A percentile compares a stretch with the other conserved stretches of the same genome.
phyloP scores from a whole-genome alignment of 92 coral and sea anemone species.

The Isaurus tuberculatus region DNA sequence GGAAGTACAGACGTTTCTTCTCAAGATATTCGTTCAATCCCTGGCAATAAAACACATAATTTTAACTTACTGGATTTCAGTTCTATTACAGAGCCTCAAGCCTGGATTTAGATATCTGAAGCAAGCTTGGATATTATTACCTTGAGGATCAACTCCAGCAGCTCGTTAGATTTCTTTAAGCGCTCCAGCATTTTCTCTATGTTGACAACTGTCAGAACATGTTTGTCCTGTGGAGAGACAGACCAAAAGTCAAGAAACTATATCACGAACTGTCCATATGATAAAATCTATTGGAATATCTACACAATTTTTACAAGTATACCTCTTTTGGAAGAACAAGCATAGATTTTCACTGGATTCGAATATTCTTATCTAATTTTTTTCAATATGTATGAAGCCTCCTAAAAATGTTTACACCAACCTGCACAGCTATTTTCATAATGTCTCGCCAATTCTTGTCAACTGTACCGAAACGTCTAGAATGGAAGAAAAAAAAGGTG shows the following conservation, averaged over 20 bases:
- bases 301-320: not conserved
- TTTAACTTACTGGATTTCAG: constrained; percentile 1
- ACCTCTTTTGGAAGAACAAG: no score
- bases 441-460: constrained; percentile 98
- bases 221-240: constrained; percentile 77
- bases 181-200: constrained; percentile 97
- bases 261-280: not conserved
- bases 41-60: constrained; percentile 35
- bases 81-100: not conserved
- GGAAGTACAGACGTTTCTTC: constrained; percentile 96
- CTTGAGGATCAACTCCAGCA: constrained; percentile 96
- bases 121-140: constrained; percentile 46
- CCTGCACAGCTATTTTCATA: constrained; percentile 97
- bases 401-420: constrained; percentile 39
- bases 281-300: not conserved
- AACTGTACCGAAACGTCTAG: constrained; percentile 97
- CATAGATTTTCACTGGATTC: not conserved
- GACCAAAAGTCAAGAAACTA: not conserved
- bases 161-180: constrained; percentile 95
- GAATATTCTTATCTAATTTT: not conserved
- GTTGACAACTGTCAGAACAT: constrained; percentile 90
- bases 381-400: not conserved
- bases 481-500: not conserved
- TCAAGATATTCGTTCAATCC: constrained; percentile 98
- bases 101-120: no score